phyloP scores from a whole-genome alignment of 2,797 vertebrate species.

The Pygocentrus nattereri region DNA sequence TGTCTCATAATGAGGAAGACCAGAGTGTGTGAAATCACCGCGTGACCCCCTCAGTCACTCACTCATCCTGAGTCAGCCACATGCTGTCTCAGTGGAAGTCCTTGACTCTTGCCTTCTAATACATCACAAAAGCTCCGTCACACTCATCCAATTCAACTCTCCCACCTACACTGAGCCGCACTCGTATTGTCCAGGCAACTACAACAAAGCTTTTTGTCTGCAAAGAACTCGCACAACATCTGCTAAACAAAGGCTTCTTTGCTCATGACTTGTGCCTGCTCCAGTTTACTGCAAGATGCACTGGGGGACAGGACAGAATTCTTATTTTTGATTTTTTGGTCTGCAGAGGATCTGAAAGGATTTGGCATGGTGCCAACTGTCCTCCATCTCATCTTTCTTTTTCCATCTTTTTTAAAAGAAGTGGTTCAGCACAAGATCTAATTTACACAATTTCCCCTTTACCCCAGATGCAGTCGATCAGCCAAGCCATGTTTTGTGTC shows the following conservation, averaged over 20 bases:
- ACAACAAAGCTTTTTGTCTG: not conserved
- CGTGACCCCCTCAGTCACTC: conserved; percentile 17
- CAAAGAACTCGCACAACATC: not conserved
- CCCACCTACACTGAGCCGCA: conserved; percentile 20
- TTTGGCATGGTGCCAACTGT: not conserved
- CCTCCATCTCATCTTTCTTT: conserved; percentile 28
- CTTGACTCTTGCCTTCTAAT: conserved; percentile 26
- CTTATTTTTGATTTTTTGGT: conserved; percentile 4
- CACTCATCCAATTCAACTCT: conserved; percentile 19
- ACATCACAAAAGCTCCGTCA: conserved; percentile 22
- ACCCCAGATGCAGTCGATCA: too few species aligned
- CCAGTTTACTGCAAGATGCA: not conserved
- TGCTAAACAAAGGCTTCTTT: not conserved
- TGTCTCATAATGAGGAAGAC: conserved; percentile 18
- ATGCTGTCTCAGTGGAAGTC: conserved; percentile 15
- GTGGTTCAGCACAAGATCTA: conserved; percentile 16
- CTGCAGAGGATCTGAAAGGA: conserved; percentile 23
- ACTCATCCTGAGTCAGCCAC: conserved; percentile 24
- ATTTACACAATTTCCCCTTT: not conserved
- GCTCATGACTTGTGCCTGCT: not conserved
- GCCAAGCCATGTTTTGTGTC: too few species aligned
- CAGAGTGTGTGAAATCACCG: conserved; percentile 14
- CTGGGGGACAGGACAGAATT: not conserved
- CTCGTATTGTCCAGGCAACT: conserved; percentile 2
- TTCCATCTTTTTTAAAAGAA: too few species aligned